phyloP scores from a whole-genome alignment of 64 coral and sea anemone genomes.

The Pocillopora damicornis region DNA sequence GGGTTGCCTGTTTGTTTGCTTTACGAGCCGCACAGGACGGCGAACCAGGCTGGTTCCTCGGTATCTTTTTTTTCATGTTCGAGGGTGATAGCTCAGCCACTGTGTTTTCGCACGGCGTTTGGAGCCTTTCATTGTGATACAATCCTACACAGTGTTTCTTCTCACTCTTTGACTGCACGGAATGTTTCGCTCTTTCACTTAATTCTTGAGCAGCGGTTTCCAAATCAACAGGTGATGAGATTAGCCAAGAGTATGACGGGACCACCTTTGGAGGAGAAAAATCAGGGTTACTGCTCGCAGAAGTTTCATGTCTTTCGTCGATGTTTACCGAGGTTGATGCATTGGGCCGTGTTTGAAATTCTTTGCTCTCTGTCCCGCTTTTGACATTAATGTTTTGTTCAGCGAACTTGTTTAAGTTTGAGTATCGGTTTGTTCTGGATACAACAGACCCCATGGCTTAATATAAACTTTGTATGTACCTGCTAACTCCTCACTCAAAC shows the following conservation, averaged over 20 bases:
- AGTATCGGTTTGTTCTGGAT: background rate
- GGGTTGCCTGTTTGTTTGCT: background rate
- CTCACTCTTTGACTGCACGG: background rate
- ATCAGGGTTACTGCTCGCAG: background rate
- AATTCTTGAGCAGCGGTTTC: background rate
- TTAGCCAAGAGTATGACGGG: background rate
- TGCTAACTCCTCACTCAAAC: too few relatives aligned
- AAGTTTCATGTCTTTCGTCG: background rate
- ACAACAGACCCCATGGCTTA: background rate
- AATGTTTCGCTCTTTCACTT: background rate
- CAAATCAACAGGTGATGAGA: background rate
- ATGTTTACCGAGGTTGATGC: background rate
- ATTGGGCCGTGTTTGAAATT: background rate
- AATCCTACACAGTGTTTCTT: background rate
- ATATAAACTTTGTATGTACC: background rate
- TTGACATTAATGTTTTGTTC: too few relatives aligned
- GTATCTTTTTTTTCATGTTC: background rate
- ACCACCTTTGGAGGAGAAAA: background rate
- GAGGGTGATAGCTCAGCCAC: background rate
- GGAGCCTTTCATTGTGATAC: background rate
- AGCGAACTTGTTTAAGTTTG: too few relatives aligned
- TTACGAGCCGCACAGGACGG: background rate
- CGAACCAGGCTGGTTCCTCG: background rate
- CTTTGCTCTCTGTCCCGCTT: background rate
- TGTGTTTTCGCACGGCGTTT: background rate